Base-by-base conservation (phyloP, 1,140 invertebrate species). In the Drosophila sp. region DNA sequence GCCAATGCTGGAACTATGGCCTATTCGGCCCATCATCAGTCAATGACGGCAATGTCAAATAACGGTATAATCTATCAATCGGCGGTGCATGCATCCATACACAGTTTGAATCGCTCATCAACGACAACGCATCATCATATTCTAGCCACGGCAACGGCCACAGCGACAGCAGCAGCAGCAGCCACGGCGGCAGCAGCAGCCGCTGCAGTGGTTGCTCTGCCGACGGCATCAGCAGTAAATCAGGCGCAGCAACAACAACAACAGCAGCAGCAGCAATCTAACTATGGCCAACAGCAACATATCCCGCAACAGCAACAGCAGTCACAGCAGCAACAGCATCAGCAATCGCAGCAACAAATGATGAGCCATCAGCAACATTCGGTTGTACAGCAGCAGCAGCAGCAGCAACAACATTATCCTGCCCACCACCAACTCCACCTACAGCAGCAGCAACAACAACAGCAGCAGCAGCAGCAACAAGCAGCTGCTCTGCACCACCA, bases 31-130 rank as follows among this genome's bases (percentile, higher is more conserved):
- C 85, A 90, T 70, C 89, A 91, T 58, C 90, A 91, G 10, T 90
- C 85, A 55, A 90, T 91, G 81, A 91, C 91, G 84, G 89, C 90
- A 0, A 89, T 91, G 71, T 90, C 90, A 4, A 91, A 91, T 83
- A 91, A 91, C 64, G 90, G 90, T 87, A 91, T 91, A 84, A 91
- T 91, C 72, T 91, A 91, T 91, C 90, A 91, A 76, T 91, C 90
- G 78, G 90, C 90, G 74, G 90, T 90, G 76, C 90, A 91, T 75
- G 90, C 90, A 75, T 91, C 90, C 57, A 91, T 91, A 69, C 90
- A 91, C 76, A 90, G 87, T 69, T 82, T 91, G 70, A 91, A 90
- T 64, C 85, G 84, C 56, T 84, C 84, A 76, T 71, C 86, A 76
- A 76, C 73, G 11, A 85, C 85, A 55, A 90, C 74, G 68, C 90